Evolutionary conservation across 2,797 vertebrate species (phyloP).

Genomic region (Epinephelus malabaricus): DNA sequence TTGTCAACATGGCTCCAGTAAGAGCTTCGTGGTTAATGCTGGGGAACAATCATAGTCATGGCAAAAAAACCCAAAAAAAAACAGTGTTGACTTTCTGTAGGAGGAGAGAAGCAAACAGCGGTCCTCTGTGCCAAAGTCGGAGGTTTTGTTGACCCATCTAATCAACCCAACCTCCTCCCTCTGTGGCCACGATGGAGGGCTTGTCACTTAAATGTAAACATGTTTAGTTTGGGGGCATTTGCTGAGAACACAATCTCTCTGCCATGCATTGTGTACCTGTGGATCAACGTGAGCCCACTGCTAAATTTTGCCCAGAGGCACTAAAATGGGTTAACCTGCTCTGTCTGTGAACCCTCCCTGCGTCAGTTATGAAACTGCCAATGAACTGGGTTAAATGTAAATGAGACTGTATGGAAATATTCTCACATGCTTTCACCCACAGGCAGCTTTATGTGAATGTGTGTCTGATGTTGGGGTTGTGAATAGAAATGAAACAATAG

Average conservation of each 20-base stretch:
- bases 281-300: constrained; percentile 10
- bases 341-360: constrained; percentile 10
- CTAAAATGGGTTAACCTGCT: constrained; percentile 27
- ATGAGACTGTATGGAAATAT: not conserved
- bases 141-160: constrained; percentile 4
- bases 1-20: not conserved
- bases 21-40: not conserved
- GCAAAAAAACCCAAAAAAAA: constrained; percentile 5
- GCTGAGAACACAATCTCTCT: not conserved
- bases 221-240: not conserved
- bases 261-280: constrained; percentile 8
- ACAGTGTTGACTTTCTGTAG: not conserved
- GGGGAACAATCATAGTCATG: not conserved
- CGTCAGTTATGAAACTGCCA: constrained; percentile 13
- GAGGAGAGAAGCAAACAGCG: not conserved
- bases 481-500: constrained; percentile 15
- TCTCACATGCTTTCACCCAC: not conserved
- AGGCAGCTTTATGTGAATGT: not conserved
- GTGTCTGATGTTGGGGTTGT: constrained; percentile 6
- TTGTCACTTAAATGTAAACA: not conserved
- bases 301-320: not conserved
- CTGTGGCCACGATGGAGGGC: not conserved
- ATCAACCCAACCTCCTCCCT: not conserved
- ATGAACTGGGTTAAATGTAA: constrained; percentile 11
- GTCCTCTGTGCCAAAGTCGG: not conserved